A percentile compares a stretch with the other conserved stretches of the same genome.
These are phyloP conservation scores for Helogale parvula DNA, from an alignment of 2,113 vertebrate species.

Conservation along the genomic window DNA sequence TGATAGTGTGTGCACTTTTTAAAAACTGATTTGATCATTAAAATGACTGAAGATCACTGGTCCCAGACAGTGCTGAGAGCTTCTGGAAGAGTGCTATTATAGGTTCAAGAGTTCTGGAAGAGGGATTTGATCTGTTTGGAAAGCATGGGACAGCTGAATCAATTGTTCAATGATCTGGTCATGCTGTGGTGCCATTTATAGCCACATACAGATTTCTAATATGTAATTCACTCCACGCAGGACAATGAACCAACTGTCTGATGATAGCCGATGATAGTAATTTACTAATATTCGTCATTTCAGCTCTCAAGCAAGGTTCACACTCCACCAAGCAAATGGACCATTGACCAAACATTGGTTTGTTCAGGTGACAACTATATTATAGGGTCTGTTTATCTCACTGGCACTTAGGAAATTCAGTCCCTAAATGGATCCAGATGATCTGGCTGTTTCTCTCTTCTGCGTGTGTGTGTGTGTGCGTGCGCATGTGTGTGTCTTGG, in stretches of 20 bases:
- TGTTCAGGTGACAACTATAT: slow-evolving; percentile 81
- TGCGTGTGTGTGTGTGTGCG: background rate
- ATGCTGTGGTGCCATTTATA: slow-evolving; percentile 54
- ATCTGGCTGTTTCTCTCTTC: background rate
- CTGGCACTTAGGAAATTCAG: slow-evolving; percentile 77
- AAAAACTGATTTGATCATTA: background rate
- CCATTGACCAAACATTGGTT: slow-evolving; percentile 81
- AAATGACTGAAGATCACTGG: background rate
- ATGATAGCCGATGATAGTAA: slow-evolving; percentile 74
- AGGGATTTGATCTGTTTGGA: slow-evolving; percentile 51
- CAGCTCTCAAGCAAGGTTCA: slow-evolving; percentile 70
- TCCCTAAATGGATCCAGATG: slow-evolving; percentile 79
- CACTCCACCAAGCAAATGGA: slow-evolving; percentile 76
- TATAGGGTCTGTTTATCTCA: slow-evolving; percentile 78
- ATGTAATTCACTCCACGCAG: slow-evolving; percentile 61
- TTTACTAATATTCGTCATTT: slow-evolving; percentile 80
- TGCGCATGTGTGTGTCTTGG: background rate
- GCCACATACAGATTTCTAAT: slow-evolving; percentile 65
- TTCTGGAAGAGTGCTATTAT: background rate
- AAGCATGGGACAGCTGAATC: slow-evolving; percentile 41
- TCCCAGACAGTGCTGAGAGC: background rate
- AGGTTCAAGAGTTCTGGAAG: slow-evolving; percentile 3
- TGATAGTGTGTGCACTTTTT: background rate
- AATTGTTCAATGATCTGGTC: slow-evolving; percentile 68
- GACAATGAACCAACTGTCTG: slow-evolving; percentile 69